phyloP scores from a whole-genome alignment of 1,140 invertebrate genomes.

The Phthorimaea operculella region DNA sequence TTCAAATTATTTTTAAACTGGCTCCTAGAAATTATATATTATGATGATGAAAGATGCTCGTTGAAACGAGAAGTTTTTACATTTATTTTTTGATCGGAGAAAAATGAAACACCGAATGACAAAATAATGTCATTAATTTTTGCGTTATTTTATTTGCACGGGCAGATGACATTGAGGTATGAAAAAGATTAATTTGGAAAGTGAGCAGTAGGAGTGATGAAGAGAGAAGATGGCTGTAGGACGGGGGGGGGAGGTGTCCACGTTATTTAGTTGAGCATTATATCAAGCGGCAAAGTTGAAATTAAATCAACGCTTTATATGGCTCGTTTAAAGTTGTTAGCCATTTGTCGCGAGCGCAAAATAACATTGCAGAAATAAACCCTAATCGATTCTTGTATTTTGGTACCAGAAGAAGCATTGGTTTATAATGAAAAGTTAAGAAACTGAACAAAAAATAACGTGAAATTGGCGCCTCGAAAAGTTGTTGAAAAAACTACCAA shows the following conservation, averaged over 20 bases:
- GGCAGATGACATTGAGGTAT: constrained; percentile 52
- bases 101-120: too few species aligned
- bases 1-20: too few species aligned
- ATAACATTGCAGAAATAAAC: background rate
- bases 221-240: constrained; percentile 9
- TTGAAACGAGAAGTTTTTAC: too few species aligned
- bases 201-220: constrained; percentile 21
- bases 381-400: too few species aligned
- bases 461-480: too few species aligned
- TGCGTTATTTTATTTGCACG: constrained; percentile 48
- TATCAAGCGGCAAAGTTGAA: constrained; percentile 37
- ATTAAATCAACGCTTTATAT: constrained; percentile 39
- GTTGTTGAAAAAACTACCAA: too few species aligned
- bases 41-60: too few species aligned
- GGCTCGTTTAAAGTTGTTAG: constrained; percentile 33
- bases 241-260: constrained; percentile 22
- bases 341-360: constrained; percentile 16
- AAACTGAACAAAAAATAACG: too few species aligned
- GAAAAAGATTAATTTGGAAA: constrained; percentile 47
- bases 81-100: too few species aligned
- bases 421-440: too few species aligned
- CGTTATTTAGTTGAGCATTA: constrained; percentile 45
- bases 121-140: constrained; percentile 49
- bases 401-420: too few species aligned
- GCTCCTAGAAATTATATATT: too few species aligned